A percentile compares a stretch with the other conserved stretches of the same genome.
These are phyloP conservation scores for Amblyteles armatorius DNA, from an alignment of 2,888 invertebrate species.

Conservation along the genomic window DNA sequence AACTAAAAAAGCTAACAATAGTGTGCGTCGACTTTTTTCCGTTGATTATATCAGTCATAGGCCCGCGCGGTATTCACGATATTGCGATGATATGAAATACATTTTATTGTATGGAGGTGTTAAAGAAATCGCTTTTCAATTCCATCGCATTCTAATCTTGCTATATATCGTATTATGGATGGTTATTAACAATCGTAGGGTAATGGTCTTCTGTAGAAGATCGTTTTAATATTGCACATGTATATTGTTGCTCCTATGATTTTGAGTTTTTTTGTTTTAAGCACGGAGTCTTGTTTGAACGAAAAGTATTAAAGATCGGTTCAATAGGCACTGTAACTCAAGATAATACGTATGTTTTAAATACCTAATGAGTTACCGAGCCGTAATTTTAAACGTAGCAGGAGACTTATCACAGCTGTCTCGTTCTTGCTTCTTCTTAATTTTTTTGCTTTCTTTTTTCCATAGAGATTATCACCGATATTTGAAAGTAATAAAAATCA, in stretches of 20 bases:
- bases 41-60: constrained; percentile 17
- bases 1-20: not conserved
- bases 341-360: not conserved
- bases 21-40: constrained; percentile 21
- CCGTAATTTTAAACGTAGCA: constrained; percentile 26
- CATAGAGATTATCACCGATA: not conserved
- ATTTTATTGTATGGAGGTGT: constrained; percentile 21
- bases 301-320: constrained; percentile 4
- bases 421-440: constrained; percentile 12
- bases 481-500: not conserved
- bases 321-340: not conserved
- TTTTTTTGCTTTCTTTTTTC: not conserved
- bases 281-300: constrained; percentile 35
- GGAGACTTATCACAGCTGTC: constrained; percentile 54
- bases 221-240: constrained; percentile 9
- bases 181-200: constrained; percentile 19
- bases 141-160: constrained; percentile 53
- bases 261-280: constrained; percentile 17
- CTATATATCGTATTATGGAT: constrained; percentile 3
- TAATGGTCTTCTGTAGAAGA: constrained; percentile 6
- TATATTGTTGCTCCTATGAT: not conserved
- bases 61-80: constrained; percentile 8
- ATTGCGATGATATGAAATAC: constrained; percentile 32
- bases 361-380: constrained; percentile 50
- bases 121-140: constrained; percentile 53